Percentiles rank a stretch among this genome's conserved stretches.
Evolutionary conservation across 1,140 invertebrate species (phyloP).

Genomic region (Bursaphelenchus mucronatus): DNA sequence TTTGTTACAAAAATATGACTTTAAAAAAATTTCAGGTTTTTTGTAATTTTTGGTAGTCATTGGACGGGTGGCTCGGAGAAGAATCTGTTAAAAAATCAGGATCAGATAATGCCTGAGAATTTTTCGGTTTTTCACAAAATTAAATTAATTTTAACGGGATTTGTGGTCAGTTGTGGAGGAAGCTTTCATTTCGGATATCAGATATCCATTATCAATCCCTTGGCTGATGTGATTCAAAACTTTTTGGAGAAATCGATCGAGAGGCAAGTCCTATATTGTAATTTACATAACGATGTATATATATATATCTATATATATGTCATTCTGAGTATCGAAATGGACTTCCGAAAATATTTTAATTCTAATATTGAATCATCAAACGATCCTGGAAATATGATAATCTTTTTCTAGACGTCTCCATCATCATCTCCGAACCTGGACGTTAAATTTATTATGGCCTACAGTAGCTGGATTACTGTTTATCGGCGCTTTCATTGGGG

Average conservation of each 20-base stretch:
- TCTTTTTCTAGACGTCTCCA: constrained; percentile 16
- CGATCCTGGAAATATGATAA: neutral
- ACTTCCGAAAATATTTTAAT: neutral
- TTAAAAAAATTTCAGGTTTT: too few relatives aligned
- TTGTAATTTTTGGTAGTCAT: too few relatives aligned
- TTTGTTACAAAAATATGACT: too few relatives aligned
- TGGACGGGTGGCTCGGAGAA: too few relatives aligned
- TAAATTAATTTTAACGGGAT: constrained; percentile 12
- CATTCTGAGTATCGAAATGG: neutral
- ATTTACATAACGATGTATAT: neutral
- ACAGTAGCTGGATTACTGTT: constrained; percentile 34
- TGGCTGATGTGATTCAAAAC: constrained; percentile 30
- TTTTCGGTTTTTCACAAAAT: too few relatives aligned
- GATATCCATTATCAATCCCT: constrained; percentile 30
- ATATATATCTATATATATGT: neutral
- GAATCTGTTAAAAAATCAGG: too few relatives aligned
- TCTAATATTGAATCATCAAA: neutral
- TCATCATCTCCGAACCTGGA: constrained; percentile 5
- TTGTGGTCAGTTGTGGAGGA: constrained; percentile 24
- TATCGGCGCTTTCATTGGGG: constrained; percentile 32
- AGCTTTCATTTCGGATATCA: constrained; percentile 39
- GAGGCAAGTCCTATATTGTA: constrained; percentile 8
- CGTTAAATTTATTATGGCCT: constrained; percentile 28
- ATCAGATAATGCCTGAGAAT: too few relatives aligned
- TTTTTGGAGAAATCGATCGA: constrained; percentile 18